phyloP scores from a whole-genome alignment of 1,140 invertebrate species.

The Melitaea cinxia region DNA sequence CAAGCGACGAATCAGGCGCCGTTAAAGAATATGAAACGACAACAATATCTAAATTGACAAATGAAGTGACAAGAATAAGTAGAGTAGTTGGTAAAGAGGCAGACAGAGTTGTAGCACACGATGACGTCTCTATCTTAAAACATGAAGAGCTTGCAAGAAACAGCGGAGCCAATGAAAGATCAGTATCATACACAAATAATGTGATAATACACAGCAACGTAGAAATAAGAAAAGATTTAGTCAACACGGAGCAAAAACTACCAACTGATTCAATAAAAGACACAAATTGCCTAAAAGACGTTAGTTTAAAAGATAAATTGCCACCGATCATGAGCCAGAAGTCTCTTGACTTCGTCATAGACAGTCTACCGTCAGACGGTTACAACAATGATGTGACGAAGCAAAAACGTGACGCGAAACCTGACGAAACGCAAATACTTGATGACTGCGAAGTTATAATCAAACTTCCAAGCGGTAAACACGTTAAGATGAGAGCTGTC shows the following conservation, averaged over 20 bases:
- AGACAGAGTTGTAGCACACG: constrained; percentile 46
- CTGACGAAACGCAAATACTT: constrained; percentile 14
- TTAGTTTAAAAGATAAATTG: constrained; percentile 34
- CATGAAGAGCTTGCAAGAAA: constrained; percentile 43
- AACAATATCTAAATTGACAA: constrained; percentile 72
- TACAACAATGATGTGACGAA: background rate
- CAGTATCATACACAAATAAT: constrained; percentile 67
- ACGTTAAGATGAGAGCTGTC: constrained; percentile 60
- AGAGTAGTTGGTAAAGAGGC: constrained; percentile 63
- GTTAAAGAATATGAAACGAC: constrained; percentile 74
- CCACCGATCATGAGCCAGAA: constrained; percentile 74
- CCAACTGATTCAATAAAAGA: background rate
- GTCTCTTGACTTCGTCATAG: constrained; percentile 69
- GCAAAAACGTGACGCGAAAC: background rate
- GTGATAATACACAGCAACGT: constrained; percentile 67
- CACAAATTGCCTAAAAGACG: background rate
- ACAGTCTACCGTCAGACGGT: constrained; percentile 60
- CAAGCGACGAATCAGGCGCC: constrained; percentile 69
- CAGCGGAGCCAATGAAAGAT: constrained; percentile 50
- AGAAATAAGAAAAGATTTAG: constrained; percentile 56
- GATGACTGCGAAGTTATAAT: constrained; percentile 66
- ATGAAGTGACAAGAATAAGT: constrained; percentile 73
- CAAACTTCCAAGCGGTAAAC: constrained; percentile 61
- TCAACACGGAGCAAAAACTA: background rate
- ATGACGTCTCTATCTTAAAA: constrained; percentile 46